phyloP scores from a whole-genome alignment of 2,888 invertebrate genomes.

The Adelphocoris suturalis region DNA sequence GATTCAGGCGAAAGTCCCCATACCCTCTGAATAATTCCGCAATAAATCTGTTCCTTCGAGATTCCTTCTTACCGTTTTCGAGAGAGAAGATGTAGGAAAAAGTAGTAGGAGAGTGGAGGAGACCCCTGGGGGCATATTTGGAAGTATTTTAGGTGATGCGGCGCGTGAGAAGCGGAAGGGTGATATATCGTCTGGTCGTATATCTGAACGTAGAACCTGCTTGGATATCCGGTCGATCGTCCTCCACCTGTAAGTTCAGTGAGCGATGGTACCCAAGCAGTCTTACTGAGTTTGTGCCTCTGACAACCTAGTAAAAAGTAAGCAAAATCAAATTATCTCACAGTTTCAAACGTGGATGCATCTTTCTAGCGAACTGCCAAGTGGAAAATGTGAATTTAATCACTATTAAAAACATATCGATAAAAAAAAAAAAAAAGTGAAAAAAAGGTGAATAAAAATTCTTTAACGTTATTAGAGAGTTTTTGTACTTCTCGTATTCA shows the following conservation, averaged over 20 bases:
- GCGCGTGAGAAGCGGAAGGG: constrained; percentile 28
- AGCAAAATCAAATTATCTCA: no score
- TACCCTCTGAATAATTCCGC: constrained; percentile 55
- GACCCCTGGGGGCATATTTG: constrained; percentile 54
- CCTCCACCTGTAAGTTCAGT: neutral
- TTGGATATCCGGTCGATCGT: neutral
- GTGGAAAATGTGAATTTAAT: no score
- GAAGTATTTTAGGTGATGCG: constrained; percentile 53
- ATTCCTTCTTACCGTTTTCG: constrained; percentile 42
- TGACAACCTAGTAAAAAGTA: no score
- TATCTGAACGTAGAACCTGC: constrained; percentile 7
- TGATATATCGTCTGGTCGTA: constrained; percentile 58
- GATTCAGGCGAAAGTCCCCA: constrained; percentile 41
- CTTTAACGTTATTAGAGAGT: no score
- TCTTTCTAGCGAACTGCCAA: no score
- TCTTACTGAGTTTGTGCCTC: no score
- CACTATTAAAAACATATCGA: no score
- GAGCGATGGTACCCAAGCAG: neutral
- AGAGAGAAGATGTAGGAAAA: neutral
- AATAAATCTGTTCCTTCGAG: constrained; percentile 57
- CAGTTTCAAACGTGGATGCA: no score
- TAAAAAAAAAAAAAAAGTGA: no score
- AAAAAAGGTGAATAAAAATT: no score
- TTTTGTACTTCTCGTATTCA: no score
- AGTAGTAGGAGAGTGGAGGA: neutral